Base-by-base conservation (phyloP, 2,888 invertebrate species). In the Galerucella calmariensis region DNA sequence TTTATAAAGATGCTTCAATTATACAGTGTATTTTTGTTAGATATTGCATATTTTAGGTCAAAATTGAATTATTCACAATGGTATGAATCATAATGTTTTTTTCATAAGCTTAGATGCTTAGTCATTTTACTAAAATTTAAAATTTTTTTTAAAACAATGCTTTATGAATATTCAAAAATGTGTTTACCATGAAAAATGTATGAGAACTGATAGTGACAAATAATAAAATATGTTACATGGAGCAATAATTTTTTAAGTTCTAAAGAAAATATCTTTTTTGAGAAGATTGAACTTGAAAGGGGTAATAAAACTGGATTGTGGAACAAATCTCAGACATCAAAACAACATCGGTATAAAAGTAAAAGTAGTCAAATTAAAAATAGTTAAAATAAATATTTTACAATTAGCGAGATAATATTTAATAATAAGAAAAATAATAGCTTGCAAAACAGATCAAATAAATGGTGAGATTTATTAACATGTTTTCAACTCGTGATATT, bases 151-250 rank as follows among this genome's bases (percentile, higher is more conserved):
- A 0, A 56, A 20, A 56, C 56, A 56, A 56, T 56, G 56, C 56
- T 56, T 56, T 2, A 20, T 56, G 56, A 56, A 56, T 56, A 56
- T 56, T 56, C 56, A 56, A 56, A 56, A 56, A 20, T 56, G 2
- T 20, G 10, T 56, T 20, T 3, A 56, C 3, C 9, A 14, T 51
- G 51, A 51, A 20, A 56, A 20, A 56, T 56, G 9, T 2, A 56
- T 10, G 56, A 56, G 20, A 56, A 56, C 1, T 14, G 14, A 2
- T 48, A 48, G 35, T 35, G 8, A 35, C 27, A 35, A 35, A 35
- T 8, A 35, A 35, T 35, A 35, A 35, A 35, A 35, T 35, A 35
- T 35, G 35, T 35, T 35, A 35, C 35, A 35, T 5, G 5, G 2
- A 5, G 4, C 5, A 5, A 27, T n/a, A n/a, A n/a, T n/a, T n/a